Base-by-base conservation (phyloP, 1,140 invertebrate genomes). In the Aphidius gifuensis region DNA sequence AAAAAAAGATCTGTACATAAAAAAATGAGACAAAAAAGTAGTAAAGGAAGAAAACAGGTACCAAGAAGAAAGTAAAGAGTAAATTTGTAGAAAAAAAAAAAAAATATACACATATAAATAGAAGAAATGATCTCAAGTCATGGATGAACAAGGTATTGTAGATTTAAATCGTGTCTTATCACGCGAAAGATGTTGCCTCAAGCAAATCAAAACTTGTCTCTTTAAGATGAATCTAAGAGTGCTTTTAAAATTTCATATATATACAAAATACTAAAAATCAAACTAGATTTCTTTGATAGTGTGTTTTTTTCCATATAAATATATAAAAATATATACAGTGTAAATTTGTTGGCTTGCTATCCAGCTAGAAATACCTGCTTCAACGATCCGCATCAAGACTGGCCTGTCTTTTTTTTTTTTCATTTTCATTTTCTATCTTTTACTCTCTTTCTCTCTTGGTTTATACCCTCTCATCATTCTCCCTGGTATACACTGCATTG, bases 101-200 rank as follows among this genome's bases (percentile, higher is more conserved):
- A 23, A 56, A 40, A 38, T 54, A 48, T 38, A 39, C n/a, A 56
- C 6, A 23, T 49, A 50, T 40, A 39, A 50, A 50, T n/a, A 60
- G 32, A 7, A 32, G 38, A 9, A 53, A 53, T 32, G 51, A 53
- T 53, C 32, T n/a, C 51, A 53, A 53, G 8, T 8, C 6, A 7
- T 9, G 38, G 40, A 39, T 38, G 54, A 66, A 66, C 65, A 58
- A 56, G 57, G 51, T 50, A 57, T 49, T 61, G 54, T 62, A 57
- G 54, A 72, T 71, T 70, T 68, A 62, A 70, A 66, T 66, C 66
- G 67, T 73, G 68, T 72, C 67, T 71, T 71, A 72, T 74, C 70
- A 62, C 68, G 65, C 44, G 69, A 64, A 64, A 72, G 64, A 64
- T 55, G 58, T 73, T 69, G 66, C 69, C 61, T 61, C 56, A 60